Conservation (phyloP, 2,113 vertebrate species). For the Hemicordylus capensis region DNA sequence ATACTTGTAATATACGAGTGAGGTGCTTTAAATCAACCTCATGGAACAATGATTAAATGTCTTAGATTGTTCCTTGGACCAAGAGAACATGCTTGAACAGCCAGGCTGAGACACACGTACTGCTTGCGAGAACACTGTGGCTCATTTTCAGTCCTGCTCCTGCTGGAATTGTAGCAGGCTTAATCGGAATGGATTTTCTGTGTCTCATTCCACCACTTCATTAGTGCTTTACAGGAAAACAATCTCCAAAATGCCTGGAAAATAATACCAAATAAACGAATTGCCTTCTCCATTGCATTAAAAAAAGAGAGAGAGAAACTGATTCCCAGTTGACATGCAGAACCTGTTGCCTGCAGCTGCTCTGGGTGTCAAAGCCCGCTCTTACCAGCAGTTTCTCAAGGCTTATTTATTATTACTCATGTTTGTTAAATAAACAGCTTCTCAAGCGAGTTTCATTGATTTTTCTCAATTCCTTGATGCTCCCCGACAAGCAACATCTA, state of each 20-base stretch:
- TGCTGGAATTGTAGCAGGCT: neutral
- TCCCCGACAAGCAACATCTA: neutral
- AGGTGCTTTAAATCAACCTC: neutral
- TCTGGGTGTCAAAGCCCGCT: neutral
- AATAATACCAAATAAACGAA: conserved; percentile 4
- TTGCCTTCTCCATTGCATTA: neutral
- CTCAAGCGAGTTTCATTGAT: neutral
- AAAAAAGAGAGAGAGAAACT: neutral
- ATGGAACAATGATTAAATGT: no score
- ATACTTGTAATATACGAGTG: neutral
- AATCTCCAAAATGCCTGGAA: neutral
- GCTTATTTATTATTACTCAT: neutral
- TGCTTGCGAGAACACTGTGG: neutral
- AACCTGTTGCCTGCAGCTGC: neutral
- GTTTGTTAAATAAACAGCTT: neutral
- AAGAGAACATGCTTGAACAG: neutral
- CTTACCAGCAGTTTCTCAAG: conserved; percentile 8
- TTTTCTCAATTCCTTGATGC: conserved; percentile 8
- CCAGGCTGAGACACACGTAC: neutral
- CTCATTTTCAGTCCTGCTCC: neutral
- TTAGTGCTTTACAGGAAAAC: neutral
- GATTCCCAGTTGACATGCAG: neutral
- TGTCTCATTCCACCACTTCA: neutral
- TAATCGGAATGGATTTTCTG: conserved; percentile 2
- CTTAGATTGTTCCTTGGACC: neutral